Evolutionary conservation across 2,888 invertebrate species (phyloP).

Genomic region (Xestia sexstrigata): DNA sequence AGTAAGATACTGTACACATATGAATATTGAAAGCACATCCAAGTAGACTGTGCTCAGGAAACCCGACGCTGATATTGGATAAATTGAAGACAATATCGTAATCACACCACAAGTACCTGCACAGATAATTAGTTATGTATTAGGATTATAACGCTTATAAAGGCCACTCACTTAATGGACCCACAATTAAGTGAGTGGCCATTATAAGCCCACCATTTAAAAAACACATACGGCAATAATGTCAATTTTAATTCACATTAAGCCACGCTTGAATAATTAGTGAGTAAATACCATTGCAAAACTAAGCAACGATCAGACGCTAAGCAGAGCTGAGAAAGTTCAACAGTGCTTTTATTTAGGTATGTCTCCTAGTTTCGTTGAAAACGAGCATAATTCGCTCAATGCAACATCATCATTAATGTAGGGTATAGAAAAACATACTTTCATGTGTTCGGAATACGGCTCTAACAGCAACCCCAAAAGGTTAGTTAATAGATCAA

Average conservation of each 20-base stretch:
- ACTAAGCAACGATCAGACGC: not conserved
- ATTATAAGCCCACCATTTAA: not conserved
- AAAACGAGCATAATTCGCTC: not conserved
- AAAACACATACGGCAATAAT: not conserved
- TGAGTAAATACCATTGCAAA: not conserved
- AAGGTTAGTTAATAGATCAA: too few species aligned
- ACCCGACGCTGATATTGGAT: not conserved
- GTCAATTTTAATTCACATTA: not conserved
- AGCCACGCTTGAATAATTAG: not conserved
- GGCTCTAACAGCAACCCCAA: not conserved
- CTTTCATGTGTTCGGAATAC: not conserved
- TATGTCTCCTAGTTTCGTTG: not conserved
- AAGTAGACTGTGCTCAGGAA: constrained; percentile 1
- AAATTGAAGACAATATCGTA: not conserved
- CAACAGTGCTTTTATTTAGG: not conserved
- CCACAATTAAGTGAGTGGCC: too few species aligned
- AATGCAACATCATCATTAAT: not conserved
- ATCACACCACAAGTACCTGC: not conserved
- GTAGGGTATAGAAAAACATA: not conserved
- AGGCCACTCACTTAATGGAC: too few species aligned
- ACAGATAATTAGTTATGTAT: not conserved
- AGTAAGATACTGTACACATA: not conserved
- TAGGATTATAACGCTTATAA: not conserved
- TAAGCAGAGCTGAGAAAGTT: not conserved
- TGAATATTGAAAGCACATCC: constrained; percentile 36